Conservation (phyloP, 2,797 vertebrate species). For the Mus minutoides region DNA sequence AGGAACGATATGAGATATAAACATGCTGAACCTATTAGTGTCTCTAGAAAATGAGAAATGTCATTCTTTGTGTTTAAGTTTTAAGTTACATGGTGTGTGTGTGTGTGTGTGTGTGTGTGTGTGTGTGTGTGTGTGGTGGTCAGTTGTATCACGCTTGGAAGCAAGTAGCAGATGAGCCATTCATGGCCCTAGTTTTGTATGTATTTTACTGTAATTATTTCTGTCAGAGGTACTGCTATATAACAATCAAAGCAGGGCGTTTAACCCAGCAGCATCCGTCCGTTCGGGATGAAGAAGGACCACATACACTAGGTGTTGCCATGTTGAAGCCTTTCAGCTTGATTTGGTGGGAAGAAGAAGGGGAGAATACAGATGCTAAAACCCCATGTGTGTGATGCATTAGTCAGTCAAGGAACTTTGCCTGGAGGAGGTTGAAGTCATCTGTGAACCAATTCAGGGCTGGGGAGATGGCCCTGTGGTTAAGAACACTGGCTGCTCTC, state of each 20-base stretch:
- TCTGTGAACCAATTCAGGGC: background rate
- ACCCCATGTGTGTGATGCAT: background rate
- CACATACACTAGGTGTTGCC: background rate
- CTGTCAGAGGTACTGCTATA: background rate
- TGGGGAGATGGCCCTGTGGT: background rate
- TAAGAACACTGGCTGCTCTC: background rate
- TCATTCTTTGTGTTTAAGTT: background rate
- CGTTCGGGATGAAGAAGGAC: background rate
- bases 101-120: background rate
- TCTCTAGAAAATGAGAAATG: background rate
- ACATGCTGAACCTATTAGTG: background rate
- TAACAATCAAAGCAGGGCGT: background rate
- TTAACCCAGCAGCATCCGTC: background rate
- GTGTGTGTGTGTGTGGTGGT: background rate
- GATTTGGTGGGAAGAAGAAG: background rate
- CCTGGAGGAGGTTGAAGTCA: background rate
- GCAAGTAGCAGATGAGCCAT: background rate
- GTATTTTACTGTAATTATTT: background rate
- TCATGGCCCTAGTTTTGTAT: background rate
- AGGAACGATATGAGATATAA: background rate
- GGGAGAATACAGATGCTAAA: background rate
- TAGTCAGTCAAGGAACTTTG: background rate
- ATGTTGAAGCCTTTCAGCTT: background rate
- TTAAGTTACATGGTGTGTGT: background rate
- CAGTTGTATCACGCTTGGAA: background rate